phyloP scores from a whole-genome alignment of 2,888 invertebrate species.

The Philhelius pedissequus region DNA sequence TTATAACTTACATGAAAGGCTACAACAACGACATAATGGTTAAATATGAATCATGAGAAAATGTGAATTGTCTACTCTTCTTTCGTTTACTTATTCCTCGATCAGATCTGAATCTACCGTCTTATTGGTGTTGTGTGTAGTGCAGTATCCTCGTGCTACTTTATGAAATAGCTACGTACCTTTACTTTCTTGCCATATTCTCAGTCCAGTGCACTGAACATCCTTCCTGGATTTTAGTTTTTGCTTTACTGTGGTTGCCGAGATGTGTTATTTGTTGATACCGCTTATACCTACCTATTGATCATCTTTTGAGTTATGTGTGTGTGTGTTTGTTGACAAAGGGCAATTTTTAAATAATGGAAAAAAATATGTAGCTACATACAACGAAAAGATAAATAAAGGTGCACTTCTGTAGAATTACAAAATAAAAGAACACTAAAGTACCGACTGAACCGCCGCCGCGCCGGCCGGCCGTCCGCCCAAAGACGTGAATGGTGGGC shows the following conservation, averaged over 20 bases:
- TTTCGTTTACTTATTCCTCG: background rate
- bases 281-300: constrained; percentile 9
- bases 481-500: background rate
- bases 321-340: constrained; percentile 19
- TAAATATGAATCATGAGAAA: constrained; percentile 23
- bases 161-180: constrained; percentile 23
- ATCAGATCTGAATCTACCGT: background rate
- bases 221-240: constrained; percentile 34
- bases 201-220: background rate
- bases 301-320: background rate
- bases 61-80: constrained; percentile 3
- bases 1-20: constrained; percentile 34
- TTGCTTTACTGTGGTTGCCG: background rate
- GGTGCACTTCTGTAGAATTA: constrained; percentile 45
- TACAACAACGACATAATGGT: constrained; percentile 34
- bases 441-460: background rate
- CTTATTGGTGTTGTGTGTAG: background rate
- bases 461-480: background rate
- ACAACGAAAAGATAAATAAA: constrained; percentile 44
- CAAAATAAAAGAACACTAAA: background rate
- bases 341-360: constrained; percentile 23
- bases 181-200: background rate
- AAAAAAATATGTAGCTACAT: background rate
- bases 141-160: constrained; percentile 56
- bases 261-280: constrained; percentile 1